Evolutionary conservation across 2,797 vertebrate genomes (phyloP), one percentile per base, ranked within the genome.

Genomic region (Aphelocoma californica): DNA sequence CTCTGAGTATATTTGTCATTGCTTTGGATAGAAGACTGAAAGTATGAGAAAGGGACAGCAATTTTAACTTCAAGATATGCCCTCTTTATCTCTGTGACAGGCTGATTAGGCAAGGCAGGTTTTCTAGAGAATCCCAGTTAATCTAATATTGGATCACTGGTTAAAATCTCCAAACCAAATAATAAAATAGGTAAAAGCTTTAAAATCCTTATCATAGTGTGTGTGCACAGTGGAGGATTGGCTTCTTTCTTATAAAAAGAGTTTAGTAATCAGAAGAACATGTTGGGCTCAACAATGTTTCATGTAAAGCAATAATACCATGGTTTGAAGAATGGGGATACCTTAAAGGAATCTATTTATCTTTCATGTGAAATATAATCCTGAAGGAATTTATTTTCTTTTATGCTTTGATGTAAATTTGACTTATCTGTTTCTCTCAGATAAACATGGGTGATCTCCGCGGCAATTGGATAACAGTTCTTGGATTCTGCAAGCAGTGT

Each of bases 271-370:
- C 16, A 51, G 61, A 38, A 80, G 31, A 58, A 51, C 4, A 7
- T 9, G 13, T 44, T 14, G 3, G 24, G 18, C 36, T 89, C n/a
- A 51, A 28, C 20, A 36, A 1, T 29, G 9, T 51, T 47, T 73
- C 10, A 34, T 10, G 13, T 44, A 42, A 16, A 80, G 24, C 34
- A 62, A 7, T 66, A 74, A 53, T 18, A n/a, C 0, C 0, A 20
- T 10, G 18, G 54, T 5, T 73, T 66, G 42, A 34, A 47, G 56
- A 60, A 21, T 34, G 8, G 17, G 3, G 18, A 4, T 86, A 11
- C 9, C 77, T 80, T 26, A 56, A 74, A 86, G 21, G 13, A 44
- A 66, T 79, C 34, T 73, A 15, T 34, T 32, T 6, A 36, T 72
- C 26, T 77, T 66, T 57, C 53, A 61, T 23, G 40, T 34, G n/a